Percentiles rank a stretch among this genome's conserved stretches.
Evolutionary conservation across 2,113 vertebrate genomes (phyloP).

Genomic region (Heterotilapia buettikoferi): DNA sequence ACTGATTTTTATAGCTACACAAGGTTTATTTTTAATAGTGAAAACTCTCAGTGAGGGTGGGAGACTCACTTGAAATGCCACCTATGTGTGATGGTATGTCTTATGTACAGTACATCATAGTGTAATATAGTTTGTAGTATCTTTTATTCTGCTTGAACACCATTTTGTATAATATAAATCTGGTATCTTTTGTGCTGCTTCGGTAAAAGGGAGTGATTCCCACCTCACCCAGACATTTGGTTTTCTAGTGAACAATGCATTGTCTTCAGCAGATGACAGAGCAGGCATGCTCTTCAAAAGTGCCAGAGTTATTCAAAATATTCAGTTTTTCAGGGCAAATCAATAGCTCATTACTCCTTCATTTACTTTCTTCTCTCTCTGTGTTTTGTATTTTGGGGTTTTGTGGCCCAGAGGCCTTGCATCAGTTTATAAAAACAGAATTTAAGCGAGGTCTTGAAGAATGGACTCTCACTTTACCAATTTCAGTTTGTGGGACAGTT

Average conservation of each 20-base stretch:
- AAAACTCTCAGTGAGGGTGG: not conserved
- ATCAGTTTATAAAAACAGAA: conserved; percentile 16
- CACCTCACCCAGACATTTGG: not conserved
- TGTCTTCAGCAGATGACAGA: not conserved
- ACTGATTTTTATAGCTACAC: not conserved
- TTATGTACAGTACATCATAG: not conserved
- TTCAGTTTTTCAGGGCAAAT: not conserved
- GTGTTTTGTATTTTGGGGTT: conserved; percentile 20
- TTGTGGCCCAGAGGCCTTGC: conserved; percentile 13
- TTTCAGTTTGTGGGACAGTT: conserved; percentile 49
- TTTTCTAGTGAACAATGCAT: conserved; percentile 7
- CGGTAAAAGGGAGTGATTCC: not conserved
- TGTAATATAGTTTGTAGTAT: not conserved
- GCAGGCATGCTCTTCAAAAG: not conserved
- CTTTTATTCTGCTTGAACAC: not conserved
- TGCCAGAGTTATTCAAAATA: not conserved
- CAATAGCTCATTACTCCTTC: not conserved
- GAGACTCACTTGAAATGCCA: not conserved
- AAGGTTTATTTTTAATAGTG: not conserved
- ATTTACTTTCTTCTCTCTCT: not conserved
- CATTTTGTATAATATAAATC: not conserved
- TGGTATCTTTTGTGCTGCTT: not conserved
- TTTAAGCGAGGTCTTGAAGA: conserved; percentile 8
- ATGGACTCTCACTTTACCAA: conserved; percentile 41
- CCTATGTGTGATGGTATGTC: not conserved